Base-by-base conservation (phyloP, 2,797 vertebrate species). In the Crocidura indochinensis region DNA sequence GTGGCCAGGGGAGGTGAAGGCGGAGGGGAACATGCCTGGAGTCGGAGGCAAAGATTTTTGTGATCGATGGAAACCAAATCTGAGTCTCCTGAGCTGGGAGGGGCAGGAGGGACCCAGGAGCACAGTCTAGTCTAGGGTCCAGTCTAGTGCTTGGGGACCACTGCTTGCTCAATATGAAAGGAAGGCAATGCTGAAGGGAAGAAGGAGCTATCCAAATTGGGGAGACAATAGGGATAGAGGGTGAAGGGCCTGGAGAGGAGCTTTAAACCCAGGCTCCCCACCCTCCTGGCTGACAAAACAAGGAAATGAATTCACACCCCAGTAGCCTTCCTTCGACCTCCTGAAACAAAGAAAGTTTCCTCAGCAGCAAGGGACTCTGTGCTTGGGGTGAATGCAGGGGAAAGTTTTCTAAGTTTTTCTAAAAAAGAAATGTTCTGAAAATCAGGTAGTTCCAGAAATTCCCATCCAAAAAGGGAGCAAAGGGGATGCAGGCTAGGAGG, bases 291-390 rank as follows among this genome's bases (percentile, higher is more conserved):
- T 93, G 95, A 96, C 94, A 96, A 96, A 96, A 96, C 94, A 82
- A 96, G 96, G 96, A 96, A 95, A 91, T 96, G 95, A 94, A 96
- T 97, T 96, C 94, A 94, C 90, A 95, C 91, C 88, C 94, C 69
- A 75, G 84, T 86, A 95, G 87, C 92, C 93, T 96, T 94, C 94
- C 94, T 95, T 88, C 22, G 26, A 94, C 92, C 90, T 96, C 78
- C 84, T 44, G 94, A 92, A 95, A 97, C 96, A 97, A 97, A 97
- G 94, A 93, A 92, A 95, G 92, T 96, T 95, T 96, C 91, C 90
- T 92, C 20, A 49, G 86, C 38, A 64, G 81, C 29, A 51, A 87
- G 88, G 79, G 53, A 71, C 19, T 69, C 6, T 74, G 78, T 91
- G 79, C 78, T 24, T 74, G 75, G 11, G 49, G 8, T 46, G n/a